Percentiles rank a stretch among this genome's conserved stretches.
These are phyloP conservation scores for Hypomecis punctinalis DNA, from an alignment of 2,888 invertebrate genomes.

Conservation along the genomic window DNA sequence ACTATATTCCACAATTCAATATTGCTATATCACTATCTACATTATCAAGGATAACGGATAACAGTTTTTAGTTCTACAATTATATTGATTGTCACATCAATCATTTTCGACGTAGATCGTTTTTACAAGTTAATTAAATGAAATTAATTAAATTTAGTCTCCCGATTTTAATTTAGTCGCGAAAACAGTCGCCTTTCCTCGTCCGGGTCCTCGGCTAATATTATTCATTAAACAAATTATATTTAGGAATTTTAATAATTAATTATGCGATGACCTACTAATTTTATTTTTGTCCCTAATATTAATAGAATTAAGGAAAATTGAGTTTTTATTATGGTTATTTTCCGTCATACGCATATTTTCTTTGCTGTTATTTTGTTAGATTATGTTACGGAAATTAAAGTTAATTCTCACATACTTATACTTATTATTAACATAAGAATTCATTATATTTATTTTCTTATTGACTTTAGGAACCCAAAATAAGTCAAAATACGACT, in stretches of 20 bases:
- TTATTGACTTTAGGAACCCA: too few species aligned
- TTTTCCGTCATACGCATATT: neutral
- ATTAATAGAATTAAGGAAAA: slow-evolving; percentile 7
- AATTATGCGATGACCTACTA: slow-evolving; percentile 25
- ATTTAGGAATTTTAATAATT: slow-evolving; percentile 21
- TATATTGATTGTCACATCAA: neutral
- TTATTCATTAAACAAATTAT: slow-evolving; percentile 23
- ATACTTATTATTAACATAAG: too few species aligned
- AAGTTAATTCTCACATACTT: too few species aligned
- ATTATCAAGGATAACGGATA: neutral
- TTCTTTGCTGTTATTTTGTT: too few species aligned
- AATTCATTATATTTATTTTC: too few species aligned
- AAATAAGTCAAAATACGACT: too few species aligned
- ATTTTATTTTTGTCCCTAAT: slow-evolving; percentile 10
- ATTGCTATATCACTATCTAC: too few species aligned
- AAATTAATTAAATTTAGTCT: slow-evolving; percentile 3
- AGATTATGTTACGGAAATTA: too few species aligned
- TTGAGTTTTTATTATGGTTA: neutral
- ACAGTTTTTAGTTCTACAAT: neutral
- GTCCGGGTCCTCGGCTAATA: slow-evolving; percentile 16
- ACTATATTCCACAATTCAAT: too few species aligned
- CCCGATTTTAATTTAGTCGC: slow-evolving; percentile 10
- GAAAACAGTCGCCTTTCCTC: slow-evolving; percentile 22
- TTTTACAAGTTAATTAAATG: slow-evolving; percentile 3
- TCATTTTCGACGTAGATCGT: slow-evolving; percentile 3